Conservation (phyloP, 2,888 invertebrate genomes). For the Antitype chi region DNA sequence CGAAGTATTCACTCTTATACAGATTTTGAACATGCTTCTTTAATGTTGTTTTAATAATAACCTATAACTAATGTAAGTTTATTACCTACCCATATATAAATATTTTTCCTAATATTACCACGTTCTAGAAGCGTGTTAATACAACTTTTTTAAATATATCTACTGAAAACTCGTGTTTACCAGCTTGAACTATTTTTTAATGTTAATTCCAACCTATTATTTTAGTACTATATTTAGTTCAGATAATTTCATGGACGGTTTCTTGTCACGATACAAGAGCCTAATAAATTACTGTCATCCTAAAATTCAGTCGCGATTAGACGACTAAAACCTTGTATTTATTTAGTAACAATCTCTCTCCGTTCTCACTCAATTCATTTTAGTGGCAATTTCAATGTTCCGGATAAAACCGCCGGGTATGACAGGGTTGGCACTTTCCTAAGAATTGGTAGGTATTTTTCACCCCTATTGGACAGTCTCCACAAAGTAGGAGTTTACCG, state of each 20-base stretch:
- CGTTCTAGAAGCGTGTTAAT: too few species aligned
- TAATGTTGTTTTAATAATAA: background rate
- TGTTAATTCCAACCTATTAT: background rate
- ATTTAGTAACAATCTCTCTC: conserved; percentile 40
- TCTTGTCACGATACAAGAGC: conserved; percentile 64
- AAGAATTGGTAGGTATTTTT: background rate
- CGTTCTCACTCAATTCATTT: conserved; percentile 24
- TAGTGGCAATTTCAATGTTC: conserved; percentile 21
- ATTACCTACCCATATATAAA: background rate
- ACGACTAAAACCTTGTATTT: conserved; percentile 62
- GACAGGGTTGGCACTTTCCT: background rate
- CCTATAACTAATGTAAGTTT: background rate
- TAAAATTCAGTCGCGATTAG: conserved; percentile 55
- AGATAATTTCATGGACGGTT: conserved; percentile 18
- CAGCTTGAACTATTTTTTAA: background rate
- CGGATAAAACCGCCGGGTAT: conserved; percentile 1
- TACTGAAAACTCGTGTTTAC: background rate
- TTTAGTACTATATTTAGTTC: background rate
- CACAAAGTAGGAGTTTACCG: background rate
- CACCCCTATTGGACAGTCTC: background rate
- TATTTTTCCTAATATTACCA: background rate
- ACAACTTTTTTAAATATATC: too few species aligned
- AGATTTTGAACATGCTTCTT: background rate
- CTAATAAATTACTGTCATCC: conserved; percentile 68
- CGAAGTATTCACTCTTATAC: background rate